These are phyloP conservation scores for Centropus bengalensis DNA, from an alignment of 2,113 vertebrate species.

Conservation along the genomic window DNA sequence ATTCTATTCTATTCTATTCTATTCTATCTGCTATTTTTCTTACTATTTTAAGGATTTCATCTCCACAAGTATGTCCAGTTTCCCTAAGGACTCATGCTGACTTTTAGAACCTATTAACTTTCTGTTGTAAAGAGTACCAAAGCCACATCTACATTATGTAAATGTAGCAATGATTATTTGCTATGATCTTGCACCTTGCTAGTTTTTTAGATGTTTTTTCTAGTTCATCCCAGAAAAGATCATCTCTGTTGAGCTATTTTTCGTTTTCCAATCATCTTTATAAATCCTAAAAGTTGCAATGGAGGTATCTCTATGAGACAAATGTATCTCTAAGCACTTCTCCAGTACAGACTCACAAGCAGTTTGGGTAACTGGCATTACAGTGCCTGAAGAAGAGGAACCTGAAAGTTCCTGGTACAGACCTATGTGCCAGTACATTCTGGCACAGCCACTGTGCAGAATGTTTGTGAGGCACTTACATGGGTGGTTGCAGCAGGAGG, in stretches of 20 bases:
- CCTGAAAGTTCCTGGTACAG: neutral
- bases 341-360: neutral
- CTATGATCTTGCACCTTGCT: accelerated
- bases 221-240: neutral
- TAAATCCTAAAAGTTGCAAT: neutral
- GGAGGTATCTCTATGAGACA: neutral
- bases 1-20: neutral
- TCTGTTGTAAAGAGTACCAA: neutral
- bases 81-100: neutral
- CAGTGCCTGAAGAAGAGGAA: neutral
- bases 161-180: neutral
- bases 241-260: neutral
- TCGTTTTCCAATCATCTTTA: neutral
- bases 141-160: neutral
- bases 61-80: neutral
- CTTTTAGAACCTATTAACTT: neutral
- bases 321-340: neutral
- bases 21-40: neutral
- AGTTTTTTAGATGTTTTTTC: neutral
- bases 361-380: neutral
- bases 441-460: neutral
- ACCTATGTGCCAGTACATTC: neutral
- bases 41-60: neutral
- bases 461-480: neutral
- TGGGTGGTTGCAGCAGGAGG: neutral